Evolutionary conservation across 2,888 invertebrate species (phyloP).

Genomic region (Ichneumoninae sp.): DNA sequence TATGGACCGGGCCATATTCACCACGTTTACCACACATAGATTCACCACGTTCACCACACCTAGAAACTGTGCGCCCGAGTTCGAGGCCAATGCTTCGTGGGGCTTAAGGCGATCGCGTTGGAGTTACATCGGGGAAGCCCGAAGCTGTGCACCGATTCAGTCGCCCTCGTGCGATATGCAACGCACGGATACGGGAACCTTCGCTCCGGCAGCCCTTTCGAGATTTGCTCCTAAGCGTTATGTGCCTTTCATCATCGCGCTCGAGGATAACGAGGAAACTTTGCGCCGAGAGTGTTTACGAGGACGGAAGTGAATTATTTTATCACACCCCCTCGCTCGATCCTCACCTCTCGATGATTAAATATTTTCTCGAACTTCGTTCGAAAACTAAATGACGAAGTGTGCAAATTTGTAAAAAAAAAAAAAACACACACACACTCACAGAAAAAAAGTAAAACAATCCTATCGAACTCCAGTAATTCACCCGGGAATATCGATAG

Average conservation of each 20-base stretch:
- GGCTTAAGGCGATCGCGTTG: not conserved
- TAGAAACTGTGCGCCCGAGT: too few species aligned
- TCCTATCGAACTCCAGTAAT: not conserved
- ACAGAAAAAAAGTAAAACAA: too few species aligned
- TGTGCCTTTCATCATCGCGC: conserved; percentile 22
- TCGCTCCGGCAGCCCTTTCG: conserved; percentile 1
- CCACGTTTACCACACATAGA: too few species aligned
- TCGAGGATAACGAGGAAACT: conserved; percentile 57
- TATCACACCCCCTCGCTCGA: conserved; percentile 6
- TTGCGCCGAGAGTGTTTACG: conserved; percentile 41
- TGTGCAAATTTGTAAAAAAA: not conserved
- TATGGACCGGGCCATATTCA: too few species aligned
- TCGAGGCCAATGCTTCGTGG: not conserved
- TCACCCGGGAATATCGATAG: not conserved
- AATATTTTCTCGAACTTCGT: conserved; percentile 38
- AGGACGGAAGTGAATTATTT: conserved; percentile 51
- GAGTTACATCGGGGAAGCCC: not conserved
- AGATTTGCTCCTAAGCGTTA: conserved; percentile 10
- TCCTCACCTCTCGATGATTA: conserved; percentile 35
- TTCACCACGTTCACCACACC: too few species aligned
- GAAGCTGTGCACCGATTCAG: not conserved
- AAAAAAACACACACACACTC: not conserved
- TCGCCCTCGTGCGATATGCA: conserved; percentile 5
- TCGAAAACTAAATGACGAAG: conserved; percentile 19
- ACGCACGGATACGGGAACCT: too few species aligned